phyloP scores from a whole-genome alignment of 2,113 vertebrate genomes.

The Meriones unguiculatus region DNA sequence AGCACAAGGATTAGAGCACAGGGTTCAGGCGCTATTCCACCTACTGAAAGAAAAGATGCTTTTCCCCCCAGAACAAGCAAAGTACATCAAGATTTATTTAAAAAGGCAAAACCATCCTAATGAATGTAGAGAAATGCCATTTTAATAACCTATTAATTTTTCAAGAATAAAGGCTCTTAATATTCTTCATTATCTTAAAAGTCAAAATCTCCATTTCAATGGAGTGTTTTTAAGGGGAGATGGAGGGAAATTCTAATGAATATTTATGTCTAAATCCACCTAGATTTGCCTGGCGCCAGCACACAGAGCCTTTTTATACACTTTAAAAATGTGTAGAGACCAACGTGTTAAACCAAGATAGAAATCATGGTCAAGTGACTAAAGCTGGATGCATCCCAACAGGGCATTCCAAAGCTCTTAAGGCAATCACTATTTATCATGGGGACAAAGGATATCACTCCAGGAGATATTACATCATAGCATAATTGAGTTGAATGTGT shows the following conservation, averaged over 20 bases:
- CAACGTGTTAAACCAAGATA: slow-evolving; percentile 54
- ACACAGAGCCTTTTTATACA: slow-evolving; percentile 42
- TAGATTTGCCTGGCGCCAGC: slow-evolving; percentile 63
- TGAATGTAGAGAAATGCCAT: slow-evolving; percentile 66
- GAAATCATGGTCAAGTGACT: slow-evolving; percentile 9
- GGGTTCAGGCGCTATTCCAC: slow-evolving; percentile 32
- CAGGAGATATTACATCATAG: slow-evolving; percentile 43
- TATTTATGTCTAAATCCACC: slow-evolving; percentile 74
- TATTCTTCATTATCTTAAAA: slow-evolving; percentile 79
- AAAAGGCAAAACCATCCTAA: slow-evolving; percentile 57
- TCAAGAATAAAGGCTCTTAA: slow-evolving; percentile 74
- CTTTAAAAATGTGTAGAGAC: slow-evolving; percentile 55
- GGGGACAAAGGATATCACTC: slow-evolving; percentile 61
- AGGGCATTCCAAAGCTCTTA: slow-evolving; percentile 53
- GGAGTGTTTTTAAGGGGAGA: slow-evolving; percentile 64
- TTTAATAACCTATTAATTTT: slow-evolving; percentile 79
- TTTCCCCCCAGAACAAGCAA: slow-evolving; percentile 57
- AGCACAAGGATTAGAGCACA: slow-evolving; percentile 36
- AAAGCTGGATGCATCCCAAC: slow-evolving; percentile 17
- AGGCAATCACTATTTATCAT: slow-evolving; percentile 58
- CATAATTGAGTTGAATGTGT: slow-evolving; percentile 49
- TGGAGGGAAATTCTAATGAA: slow-evolving; percentile 73
- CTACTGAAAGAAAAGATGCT: slow-evolving; percentile 46
- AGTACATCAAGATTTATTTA: slow-evolving; percentile 47
- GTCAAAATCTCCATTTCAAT: slow-evolving; percentile 84